Evolutionary conservation across 2,113 vertebrate genomes (phyloP).

Genomic region (Brachyistius frenatus): DNA sequence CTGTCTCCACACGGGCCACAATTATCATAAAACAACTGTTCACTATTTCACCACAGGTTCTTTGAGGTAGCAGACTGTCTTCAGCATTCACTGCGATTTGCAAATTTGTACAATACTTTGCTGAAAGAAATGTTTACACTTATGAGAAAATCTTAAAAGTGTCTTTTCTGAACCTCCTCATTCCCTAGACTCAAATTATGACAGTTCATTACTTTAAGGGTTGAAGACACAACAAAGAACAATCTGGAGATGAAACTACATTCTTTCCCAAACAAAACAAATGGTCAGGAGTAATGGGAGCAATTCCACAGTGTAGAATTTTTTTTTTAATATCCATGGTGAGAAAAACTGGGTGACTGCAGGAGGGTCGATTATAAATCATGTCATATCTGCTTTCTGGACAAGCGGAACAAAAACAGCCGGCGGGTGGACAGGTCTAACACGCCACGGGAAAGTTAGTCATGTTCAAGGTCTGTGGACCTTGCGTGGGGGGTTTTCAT

Average conservation of each 20-base stretch:
- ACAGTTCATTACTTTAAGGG: constrained; percentile 36
- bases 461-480: constrained; percentile 31
- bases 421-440: constrained; percentile 21
- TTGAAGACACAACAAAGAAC: constrained; percentile 35
- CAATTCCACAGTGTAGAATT: constrained; percentile 29
- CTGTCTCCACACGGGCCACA: neutral
- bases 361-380: constrained; percentile 29
- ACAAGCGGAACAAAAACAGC: constrained; percentile 31
- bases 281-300: constrained; percentile 29
- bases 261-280: constrained; percentile 46
- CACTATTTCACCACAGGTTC: constrained; percentile 6
- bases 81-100: constrained; percentile 4
- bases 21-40: constrained; percentile 13
- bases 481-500: constrained; percentile 7
- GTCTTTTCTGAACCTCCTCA: constrained; percentile 17
- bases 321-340: constrained; percentile 44
- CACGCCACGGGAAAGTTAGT: constrained; percentile 11
- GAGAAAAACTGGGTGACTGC: constrained; percentile 18
- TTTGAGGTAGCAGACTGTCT: neutral
- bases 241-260: constrained; percentile 47
- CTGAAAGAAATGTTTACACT: neutral
- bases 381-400: constrained; percentile 14
- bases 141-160: constrained; percentile 15
- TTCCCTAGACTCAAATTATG: constrained; percentile 20
- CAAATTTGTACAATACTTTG: neutral